Evolutionary conservation across 2,113 vertebrate genomes (phyloP), one percentile per base, ranked within the genome.

Genomic region (Catharus minimus): DNA sequence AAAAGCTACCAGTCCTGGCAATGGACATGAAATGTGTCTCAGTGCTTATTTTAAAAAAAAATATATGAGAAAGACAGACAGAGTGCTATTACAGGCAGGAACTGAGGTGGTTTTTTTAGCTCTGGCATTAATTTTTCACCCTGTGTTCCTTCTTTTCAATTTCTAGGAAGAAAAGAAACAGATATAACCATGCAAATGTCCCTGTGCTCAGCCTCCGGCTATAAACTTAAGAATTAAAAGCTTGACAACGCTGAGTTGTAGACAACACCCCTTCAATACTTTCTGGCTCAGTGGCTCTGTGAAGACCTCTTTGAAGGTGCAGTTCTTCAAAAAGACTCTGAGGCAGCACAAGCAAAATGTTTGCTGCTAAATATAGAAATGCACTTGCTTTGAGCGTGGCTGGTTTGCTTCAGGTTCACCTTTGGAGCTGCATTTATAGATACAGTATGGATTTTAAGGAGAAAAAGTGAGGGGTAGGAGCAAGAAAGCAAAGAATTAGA

Each of bases 61-160:
- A 38, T 73, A 28, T 65, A 65, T 43, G 33, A 58, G 50, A 49
- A 90, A 72, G 53, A 88, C 30, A 79, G 33, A 13, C 33, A 68
- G 4, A 22, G 23, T 55, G 69, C 36, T 92, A 61, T 82, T 84
- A 69, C 41, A 89, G 78, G 58, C 82, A 93, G 60, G 32, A 0
- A 2, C 7, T 36, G 65, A 8, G 22, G 0, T 1, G 47, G 14
- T 10, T 55, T 89, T 90, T 94, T 88, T 90, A 93, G 55, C 74
- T 92, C 80, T 92, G 58, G 47, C 83, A 95, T 93, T 93, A 90
- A 73, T 90, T 95, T 94, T 94, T 94, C 75, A 95, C 74, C 62
- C 71, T 55, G 53, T 88, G 80, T 55, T 93, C 62, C 41, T 92
- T 90, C 69, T 82, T 33, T 88, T 81, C 66, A 41, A 5, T 92